Base-by-base conservation (phyloP, 2,113 vertebrate species). In the Nibea coibor region DNA sequence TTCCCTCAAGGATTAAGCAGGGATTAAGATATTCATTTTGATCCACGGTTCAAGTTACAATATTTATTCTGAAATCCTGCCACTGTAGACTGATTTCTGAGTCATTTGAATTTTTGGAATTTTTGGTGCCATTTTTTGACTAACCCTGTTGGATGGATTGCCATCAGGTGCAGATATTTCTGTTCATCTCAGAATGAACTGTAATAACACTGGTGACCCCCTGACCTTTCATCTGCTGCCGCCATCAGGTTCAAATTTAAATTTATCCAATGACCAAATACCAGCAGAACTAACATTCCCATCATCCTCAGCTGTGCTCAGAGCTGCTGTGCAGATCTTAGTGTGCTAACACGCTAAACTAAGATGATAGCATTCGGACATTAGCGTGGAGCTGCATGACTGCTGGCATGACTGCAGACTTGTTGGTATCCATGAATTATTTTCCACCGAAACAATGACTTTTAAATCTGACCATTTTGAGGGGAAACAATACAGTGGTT, bases 1-100 rank as follows among this genome's bases (percentile, higher is more conserved):
- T 57, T 75, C 47, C 42, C 57, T 54, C 3, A 6, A 20, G 58
- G 62, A 47, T 48, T 50, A 54, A 14, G 19, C 10, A 61, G 26
- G 56, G 59, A 75, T 59, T 54, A 75, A 66, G 17, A 48, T 59
- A 50, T 62, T 65, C 0, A 47, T 73, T 58, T 19, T 20, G 24
- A 26, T 61, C 16, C 42, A 43, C 10, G 11, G 39, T 43, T 43
- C 19, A 10, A 3, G 12, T 43, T 42, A 15, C 14, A 48, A 22
- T 22, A 45, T 77, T 57, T 54, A 10, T 61, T 64, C 24, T 51
- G 17, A 45, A 66, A 51, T 14, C 22, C 10, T 54, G 47, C 43
- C 22, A 28, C n/a, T 26, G 35, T 19, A 50, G 8, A 64, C 16
- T 15, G 7, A 42, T 20, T 26, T 59, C 16, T 58, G 9, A 28